These are phyloP conservation scores for Athene noctua DNA, from an alignment of 2,113 vertebrate species.

Conservation along the genomic window DNA sequence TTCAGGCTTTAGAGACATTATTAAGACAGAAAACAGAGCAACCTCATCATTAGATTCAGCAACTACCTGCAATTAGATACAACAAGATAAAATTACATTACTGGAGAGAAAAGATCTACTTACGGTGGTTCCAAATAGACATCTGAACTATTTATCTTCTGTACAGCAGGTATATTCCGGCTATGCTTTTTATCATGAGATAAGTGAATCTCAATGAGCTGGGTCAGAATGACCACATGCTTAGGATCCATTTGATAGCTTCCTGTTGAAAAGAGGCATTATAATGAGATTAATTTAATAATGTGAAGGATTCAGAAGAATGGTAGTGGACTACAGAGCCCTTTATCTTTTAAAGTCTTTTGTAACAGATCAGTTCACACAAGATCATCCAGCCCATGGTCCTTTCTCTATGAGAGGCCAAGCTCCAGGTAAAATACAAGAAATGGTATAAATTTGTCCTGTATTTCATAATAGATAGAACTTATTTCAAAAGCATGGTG, in stretches of 20 bases:
- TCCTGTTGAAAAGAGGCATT: conserved; percentile 46
- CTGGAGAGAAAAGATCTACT: conserved; percentile 42
- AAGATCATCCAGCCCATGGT: neutral
- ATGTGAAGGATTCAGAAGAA: neutral
- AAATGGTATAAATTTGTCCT: neutral
- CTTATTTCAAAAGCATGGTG: neutral
- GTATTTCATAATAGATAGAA: neutral
- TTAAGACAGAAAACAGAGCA: conserved; percentile 6
- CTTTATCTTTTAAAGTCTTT: neutral
- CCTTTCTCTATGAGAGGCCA: neutral
- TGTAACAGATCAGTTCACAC: neutral
- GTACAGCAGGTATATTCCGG: neutral
- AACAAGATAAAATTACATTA: conserved; percentile 54
- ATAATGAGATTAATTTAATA: neutral
- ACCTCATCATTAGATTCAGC: conserved; percentile 17
- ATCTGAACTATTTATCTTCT: conserved; percentile 36
- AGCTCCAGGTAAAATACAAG: neutral
- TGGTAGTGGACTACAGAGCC: neutral
- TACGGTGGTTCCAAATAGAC: conserved; percentile 15
- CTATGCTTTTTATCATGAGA: neutral
- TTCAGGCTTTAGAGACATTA: neutral
- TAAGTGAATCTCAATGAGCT: conserved; percentile 9
- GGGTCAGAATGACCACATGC: neutral
- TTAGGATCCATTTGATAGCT: conserved; percentile 12
- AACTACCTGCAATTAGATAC: conserved; percentile 37